A percentile compares a stretch with the other conserved stretches of the same genome.
Conservation (phyloP, 2,888 invertebrate genomes). For the Dicyrtoma fusca region DNA sequence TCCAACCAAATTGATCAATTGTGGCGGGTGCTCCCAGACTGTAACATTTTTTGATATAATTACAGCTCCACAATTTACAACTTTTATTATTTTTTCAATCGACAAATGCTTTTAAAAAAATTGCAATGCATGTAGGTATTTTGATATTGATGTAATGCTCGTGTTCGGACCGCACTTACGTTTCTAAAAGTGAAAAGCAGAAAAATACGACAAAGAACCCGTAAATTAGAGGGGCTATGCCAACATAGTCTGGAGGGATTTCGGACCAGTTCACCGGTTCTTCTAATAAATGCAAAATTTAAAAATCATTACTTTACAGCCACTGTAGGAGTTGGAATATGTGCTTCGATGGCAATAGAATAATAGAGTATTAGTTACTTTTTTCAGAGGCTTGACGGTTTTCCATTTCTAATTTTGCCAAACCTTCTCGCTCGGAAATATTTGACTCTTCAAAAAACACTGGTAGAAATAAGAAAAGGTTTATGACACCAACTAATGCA, state of each 20-base stretch:
- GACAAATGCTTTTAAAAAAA: no score
- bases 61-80: no score
- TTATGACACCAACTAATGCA: constrained; percentile 72
- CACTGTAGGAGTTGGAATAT: background rate
- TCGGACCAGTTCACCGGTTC: constrained; percentile 71
- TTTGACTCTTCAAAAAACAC: constrained; percentile 74
- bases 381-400: background rate
- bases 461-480: constrained; percentile 75
- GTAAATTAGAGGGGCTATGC: constrained; percentile 75
- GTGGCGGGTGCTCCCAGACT: constrained; percentile 78
- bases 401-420: constrained; percentile 59
- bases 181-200: constrained; percentile 85
- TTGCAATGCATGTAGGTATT: background rate
- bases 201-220: constrained; percentile 84
- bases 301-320: background rate
- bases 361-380: background rate
- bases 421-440: constrained; percentile 78
- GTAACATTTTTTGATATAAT: constrained; percentile 39
- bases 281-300: constrained; percentile 63
- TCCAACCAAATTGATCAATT: constrained; percentile 86
- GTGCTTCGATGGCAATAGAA: background rate
- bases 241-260: constrained; percentile 73
- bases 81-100: constrained; percentile 1
- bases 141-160: no score
- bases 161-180: constrained; percentile 66